These are phyloP conservation scores for Siphamia tubifer DNA, from an alignment of 2,113 vertebrate genomes.

Conservation along the genomic window DNA sequence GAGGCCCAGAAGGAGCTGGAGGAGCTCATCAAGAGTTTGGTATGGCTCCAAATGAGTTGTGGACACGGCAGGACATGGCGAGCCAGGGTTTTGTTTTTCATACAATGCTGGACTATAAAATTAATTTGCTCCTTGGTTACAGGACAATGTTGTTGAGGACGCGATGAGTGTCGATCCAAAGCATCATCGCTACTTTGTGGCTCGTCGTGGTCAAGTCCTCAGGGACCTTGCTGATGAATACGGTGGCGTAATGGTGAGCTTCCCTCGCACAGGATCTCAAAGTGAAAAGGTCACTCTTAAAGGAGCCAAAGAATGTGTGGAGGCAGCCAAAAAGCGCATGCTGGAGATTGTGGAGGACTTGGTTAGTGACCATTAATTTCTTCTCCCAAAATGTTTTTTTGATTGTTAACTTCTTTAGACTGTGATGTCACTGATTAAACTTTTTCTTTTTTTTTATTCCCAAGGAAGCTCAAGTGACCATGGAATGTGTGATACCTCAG, in stretches of 20 bases:
- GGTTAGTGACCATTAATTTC: constrained; percentile 72
- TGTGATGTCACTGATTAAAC: not conserved
- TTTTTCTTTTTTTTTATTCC: not conserved
- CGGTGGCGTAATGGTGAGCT: constrained; percentile 96
- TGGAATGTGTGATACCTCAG: constrained; percentile 93
- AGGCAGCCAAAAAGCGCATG: constrained; percentile 96
- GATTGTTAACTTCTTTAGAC: not conserved
- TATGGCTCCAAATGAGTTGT: constrained; percentile 31
- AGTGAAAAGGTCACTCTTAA: constrained; percentile 95
- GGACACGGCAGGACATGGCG: not conserved
- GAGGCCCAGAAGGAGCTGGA: constrained; percentile 94
- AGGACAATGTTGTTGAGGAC: constrained; percentile 96
- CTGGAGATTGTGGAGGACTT: constrained; percentile 94
- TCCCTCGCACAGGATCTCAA: constrained; percentile 90
- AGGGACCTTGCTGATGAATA: constrained; percentile 96
- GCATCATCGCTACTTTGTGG: constrained; percentile 96
- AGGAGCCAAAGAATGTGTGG: constrained; percentile 97
- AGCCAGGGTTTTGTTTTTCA: not conserved
- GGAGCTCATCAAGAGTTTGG: constrained; percentile 93
- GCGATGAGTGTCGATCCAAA: constrained; percentile 91
- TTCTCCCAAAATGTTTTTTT: not conserved
- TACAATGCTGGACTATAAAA: not conserved
- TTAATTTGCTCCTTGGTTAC: not conserved
- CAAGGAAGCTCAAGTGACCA: constrained; percentile 94
- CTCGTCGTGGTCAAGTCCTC: constrained; percentile 93